These are phyloP conservation scores for Arnoldichthys spilopterus DNA, from an alignment of 2,797 vertebrate species.

Conservation along the genomic window DNA sequence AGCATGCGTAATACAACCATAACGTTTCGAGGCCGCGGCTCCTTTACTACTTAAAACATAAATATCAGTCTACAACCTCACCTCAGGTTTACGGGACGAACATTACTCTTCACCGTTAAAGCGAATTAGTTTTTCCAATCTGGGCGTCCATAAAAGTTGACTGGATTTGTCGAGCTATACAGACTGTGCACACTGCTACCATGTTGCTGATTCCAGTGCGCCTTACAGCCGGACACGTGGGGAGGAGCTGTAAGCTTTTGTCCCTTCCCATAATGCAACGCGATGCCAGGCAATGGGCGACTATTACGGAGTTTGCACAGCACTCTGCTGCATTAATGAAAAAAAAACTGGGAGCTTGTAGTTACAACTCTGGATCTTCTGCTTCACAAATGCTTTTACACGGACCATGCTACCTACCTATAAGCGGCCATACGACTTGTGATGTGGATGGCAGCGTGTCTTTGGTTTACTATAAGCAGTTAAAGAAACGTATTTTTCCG, in stretches of 20 bases:
- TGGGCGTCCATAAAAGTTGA: not conserved
- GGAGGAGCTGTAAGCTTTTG: constrained; percentile 44
- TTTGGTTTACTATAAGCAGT: too few species aligned
- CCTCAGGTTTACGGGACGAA: not conserved
- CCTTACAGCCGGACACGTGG: constrained; percentile 54
- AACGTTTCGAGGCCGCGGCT: constrained; percentile 12
- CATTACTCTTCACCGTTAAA: not conserved
- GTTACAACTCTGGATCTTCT: too few species aligned
- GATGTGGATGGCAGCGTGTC: too few species aligned
- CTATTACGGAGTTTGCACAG: too few species aligned
- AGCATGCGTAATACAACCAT: not conserved
- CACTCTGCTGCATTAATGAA: too few species aligned
- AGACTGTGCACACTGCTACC: not conserved
- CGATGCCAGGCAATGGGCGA: not conserved
- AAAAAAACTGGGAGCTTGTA: too few species aligned
- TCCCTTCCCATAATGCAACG: constrained; percentile 42
- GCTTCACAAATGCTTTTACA: too few species aligned
- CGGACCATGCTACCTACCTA: too few species aligned
- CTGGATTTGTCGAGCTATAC: not conserved
- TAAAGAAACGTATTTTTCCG: too few species aligned
- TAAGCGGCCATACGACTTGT: too few species aligned
- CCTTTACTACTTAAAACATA: not conserved
- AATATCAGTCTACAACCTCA: not conserved
- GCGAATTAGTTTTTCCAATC: not conserved
- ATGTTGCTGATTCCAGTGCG: constrained; percentile 42